These are phyloP conservation scores for Dipodomys ordii DNA, from an alignment of 2,113 vertebrate genomes.

Conservation along the genomic window DNA sequence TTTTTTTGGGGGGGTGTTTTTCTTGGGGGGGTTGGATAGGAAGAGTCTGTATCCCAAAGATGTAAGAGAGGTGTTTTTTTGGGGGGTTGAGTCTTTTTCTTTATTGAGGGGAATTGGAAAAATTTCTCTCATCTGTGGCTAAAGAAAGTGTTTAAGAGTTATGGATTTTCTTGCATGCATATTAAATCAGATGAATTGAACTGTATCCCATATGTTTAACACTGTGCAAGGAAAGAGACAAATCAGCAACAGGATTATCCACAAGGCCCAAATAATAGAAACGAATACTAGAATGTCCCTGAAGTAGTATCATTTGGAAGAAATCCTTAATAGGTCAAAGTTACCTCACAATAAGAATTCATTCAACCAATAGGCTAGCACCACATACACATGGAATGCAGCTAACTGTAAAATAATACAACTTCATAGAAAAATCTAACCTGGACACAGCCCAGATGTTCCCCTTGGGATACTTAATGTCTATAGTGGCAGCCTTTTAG, in stretches of 20 bases:
- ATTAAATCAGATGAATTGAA: constrained; percentile 97
- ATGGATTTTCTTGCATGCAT: constrained; percentile 98
- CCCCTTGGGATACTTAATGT: constrained; percentile 89
- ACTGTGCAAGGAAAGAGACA: constrained; percentile 93
- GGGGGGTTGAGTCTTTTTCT: not conserved
- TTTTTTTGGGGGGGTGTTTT: not conserved
- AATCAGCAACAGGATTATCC: constrained; percentile 94
- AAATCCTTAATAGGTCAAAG: constrained; percentile 89
- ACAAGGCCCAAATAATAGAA: constrained; percentile 95
- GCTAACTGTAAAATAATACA: constrained; percentile 91
- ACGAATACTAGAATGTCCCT: constrained; percentile 93
- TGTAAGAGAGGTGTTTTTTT: too few species aligned
- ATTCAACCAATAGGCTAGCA: constrained; percentile 94
- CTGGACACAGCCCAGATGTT: constrained; percentile 92
- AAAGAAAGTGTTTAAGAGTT: constrained; percentile 53
- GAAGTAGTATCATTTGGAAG: constrained; percentile 90
- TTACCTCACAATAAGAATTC: constrained; percentile 94
- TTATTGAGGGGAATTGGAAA: constrained; percentile 89
- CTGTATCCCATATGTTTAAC: constrained; percentile 95
- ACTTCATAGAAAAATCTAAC: constrained; percentile 88
- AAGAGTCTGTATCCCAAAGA: constrained; percentile 6
- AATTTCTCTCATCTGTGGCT: constrained; percentile 96
- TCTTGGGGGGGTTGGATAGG: not conserved
- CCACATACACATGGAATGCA: constrained; percentile 96
- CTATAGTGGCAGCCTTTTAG: constrained; percentile 90